Base-by-base conservation (phyloP, 2,888 invertebrate genomes). In the Rugalucina vietnamica region DNA sequence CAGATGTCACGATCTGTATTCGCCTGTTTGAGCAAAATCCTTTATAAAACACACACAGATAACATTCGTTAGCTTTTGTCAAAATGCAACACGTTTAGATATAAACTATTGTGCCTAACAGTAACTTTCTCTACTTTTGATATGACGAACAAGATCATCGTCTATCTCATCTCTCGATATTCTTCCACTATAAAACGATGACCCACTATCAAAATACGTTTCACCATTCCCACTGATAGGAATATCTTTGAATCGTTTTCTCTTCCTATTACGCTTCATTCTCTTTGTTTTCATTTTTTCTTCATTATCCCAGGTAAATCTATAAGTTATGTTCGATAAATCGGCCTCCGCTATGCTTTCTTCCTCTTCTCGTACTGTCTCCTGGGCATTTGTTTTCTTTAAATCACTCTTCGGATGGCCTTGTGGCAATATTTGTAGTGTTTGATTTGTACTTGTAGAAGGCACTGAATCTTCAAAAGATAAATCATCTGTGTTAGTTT, bases 51-150 rank as follows among this genome's bases (percentile, higher is more conserved):
- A n/a, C n/a, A n/a, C n/a, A n/a, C n/a, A n/a, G n/a, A n/a, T n/a
- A n/a, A n/a, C n/a, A n/a, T n/a, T n/a, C n/a, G n/a, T n/a, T n/a
- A n/a, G n/a, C n/a, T n/a, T n/a, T n/a, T n/a, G n/a, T n/a, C n/a
- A n/a, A n/a, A n/a, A n/a, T n/a, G n/a, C n/a, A n/a, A n/a, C n/a
- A n/a, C n/a, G n/a, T n/a, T n/a, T n/a, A n/a, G n/a, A n/a, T n/a
- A n/a, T n/a, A n/a, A n/a, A n/a, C n/a, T n/a, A n/a, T n/a, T n/a
- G n/a, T n/a, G n/a, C n/a, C 18, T 65, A 65, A 34, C 65, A 65
- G 65, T 34, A 65, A 65, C 65, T 65, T 34, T 65, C 65, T 29
- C 65, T 32, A n/a, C 65, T 65, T 65, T 34, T 65, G 65, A 65
- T 29, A 18, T 65, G 65, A 5, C 65, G 65, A 65, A 65, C 24